Conservation (phyloP, 1,140 invertebrate genomes). For the Colletes latitarsis region DNA sequence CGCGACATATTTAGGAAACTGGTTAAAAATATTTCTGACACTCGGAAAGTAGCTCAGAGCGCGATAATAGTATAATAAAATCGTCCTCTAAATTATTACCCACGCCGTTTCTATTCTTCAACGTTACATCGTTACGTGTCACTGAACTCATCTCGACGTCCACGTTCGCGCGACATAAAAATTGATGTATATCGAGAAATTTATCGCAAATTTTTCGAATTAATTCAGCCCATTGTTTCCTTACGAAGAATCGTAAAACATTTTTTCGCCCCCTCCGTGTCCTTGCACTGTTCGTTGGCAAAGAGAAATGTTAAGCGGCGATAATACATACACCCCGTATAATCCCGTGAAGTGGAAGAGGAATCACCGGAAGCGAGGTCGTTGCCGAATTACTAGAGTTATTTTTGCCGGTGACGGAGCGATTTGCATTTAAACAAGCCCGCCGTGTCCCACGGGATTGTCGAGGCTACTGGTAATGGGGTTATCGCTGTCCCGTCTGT, state of each 20-base stretch:
- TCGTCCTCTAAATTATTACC: too few relatives aligned
- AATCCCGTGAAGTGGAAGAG: conserved; percentile 29
- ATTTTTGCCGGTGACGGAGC: conserved; percentile 66
- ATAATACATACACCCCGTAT: not conserved
- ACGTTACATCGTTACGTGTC: too few relatives aligned
- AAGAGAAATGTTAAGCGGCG: not conserved
- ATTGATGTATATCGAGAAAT: too few relatives aligned
- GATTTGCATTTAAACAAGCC: conserved; percentile 76
- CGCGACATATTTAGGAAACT: too few relatives aligned
- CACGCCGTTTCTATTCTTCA: too few relatives aligned
- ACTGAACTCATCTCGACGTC: too few relatives aligned
- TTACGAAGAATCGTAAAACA: not conserved
- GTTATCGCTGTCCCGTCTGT: conserved; percentile 52
- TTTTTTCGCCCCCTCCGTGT: not conserved
- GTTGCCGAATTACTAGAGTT: conserved; percentile 70
- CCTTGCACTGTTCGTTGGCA: not conserved
- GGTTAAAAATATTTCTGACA: too few relatives aligned
- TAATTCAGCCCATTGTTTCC: too few relatives aligned
- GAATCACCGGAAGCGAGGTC: conserved; percentile 20
- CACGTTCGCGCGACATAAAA: too few relatives aligned
- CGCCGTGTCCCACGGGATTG: conserved; percentile 52
- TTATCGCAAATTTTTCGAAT: too few relatives aligned
- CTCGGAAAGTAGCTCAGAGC: too few relatives aligned
- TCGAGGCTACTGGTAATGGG: conserved; percentile 26
- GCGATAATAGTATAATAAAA: too few relatives aligned